Base-by-base conservation (phyloP, 2,797 vertebrate genomes). In the Tiaroga cobitis region DNA sequence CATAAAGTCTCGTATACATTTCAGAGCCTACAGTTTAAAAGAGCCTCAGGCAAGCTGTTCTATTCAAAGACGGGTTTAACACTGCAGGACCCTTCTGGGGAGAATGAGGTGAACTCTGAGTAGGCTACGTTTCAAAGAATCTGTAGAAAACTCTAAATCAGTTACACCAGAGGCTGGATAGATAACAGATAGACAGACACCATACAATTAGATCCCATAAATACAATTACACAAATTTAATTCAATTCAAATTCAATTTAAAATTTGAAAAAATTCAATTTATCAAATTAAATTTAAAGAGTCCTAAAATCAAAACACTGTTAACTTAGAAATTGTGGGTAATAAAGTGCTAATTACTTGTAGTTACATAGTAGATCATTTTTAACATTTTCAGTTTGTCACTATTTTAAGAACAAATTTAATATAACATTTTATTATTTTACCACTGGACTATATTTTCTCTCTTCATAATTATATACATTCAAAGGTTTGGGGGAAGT, bases 111-210 rank as follows among this genome's bases (percentile, higher is more conserved):
- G 67, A 84, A 84, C 39, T 46, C 75, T 72, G 49, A 84, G 59
- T 72, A 72, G n/a, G n/a, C n/a, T n/a, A n/a, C 70, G 74, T 78
- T 78, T 84, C 65, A 79, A 70, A 68, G 63, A 80, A 67, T 32
- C 39, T 80, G 41, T 21, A 61, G 75, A 69, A 59, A 43, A 82
- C 21, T 67, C 61, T 29, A 75, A 81, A 81, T 81, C 34, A 15
- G 32, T 67, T 29, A 29, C 73, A 49, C 41, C 49, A 69, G 34
- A 86, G 73, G 61, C 79, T 24, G 46, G 19, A 67, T 29, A 43
- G 69, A 74, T 81, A 67, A 69, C 68, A 76, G 7, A 84, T 59
- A 54, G 63, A 84, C 1, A 37, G 81, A 75, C 63, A 68, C 34
- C 46, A 54, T 67, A 13, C 15, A 41, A 76, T 16, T 59, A 43